Conservation (phyloP, 1,140 invertebrate species). For the Calephelis virginiensis region DNA sequence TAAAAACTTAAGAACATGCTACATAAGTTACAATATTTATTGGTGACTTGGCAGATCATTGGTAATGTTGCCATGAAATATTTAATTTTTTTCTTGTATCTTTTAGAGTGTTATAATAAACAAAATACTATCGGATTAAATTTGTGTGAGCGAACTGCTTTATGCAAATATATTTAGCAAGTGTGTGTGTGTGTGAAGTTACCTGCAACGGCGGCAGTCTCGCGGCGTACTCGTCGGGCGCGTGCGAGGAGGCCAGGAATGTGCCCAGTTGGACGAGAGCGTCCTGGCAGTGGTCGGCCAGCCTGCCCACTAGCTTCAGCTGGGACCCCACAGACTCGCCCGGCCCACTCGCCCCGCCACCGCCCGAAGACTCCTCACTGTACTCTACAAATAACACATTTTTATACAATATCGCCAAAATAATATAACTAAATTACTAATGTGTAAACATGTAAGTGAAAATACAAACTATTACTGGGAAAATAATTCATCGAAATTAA, state of each 20-base stretch:
- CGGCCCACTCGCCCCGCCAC: constrained; percentile 27
- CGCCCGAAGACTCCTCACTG: constrained; percentile 78
- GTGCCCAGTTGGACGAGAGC: constrained; percentile 98
- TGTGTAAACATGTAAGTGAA: not conserved
- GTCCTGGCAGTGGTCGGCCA: constrained; percentile 96
- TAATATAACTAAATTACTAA: no score
- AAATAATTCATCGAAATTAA: no score
- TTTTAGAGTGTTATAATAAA: no score
- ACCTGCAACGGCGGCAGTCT: constrained; percentile 90
- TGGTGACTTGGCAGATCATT: no score
- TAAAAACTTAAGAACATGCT: no score
- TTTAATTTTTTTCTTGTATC: no score
- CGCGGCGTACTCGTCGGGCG: constrained; percentile 95
- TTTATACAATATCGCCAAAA: no score
- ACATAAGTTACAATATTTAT: no score
- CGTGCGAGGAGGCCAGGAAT: constrained; percentile 95
- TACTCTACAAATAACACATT: constrained; percentile 83
- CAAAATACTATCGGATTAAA: no score
- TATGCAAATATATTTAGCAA: not conserved
- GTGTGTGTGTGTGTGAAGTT: not conserved
- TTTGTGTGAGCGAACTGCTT: no score
- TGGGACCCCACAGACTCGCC: constrained; percentile 87
- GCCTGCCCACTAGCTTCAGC: constrained; percentile 92
- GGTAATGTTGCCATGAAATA: no score
- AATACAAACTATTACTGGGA: not conserved